Base-by-base conservation (phyloP, 2,113 vertebrate species). In the Myxocyprinus asiaticus region DNA sequence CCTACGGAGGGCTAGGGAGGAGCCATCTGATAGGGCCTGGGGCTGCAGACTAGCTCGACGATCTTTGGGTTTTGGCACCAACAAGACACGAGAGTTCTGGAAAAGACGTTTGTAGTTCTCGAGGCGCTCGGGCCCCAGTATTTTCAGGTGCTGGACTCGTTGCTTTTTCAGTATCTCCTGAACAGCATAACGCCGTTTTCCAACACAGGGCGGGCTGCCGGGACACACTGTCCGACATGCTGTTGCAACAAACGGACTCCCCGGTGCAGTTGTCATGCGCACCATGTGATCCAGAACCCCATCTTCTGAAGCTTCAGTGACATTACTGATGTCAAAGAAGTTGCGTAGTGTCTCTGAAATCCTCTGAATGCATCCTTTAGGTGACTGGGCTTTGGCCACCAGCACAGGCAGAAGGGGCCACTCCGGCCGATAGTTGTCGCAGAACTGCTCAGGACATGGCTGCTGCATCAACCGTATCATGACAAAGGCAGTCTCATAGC, bases 231-330 rank as follows among this genome's bases (percentile, higher is more conserved):
- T 95, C 78, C 90, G 92, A 78, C 97, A 98, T 0, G 92, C 89
- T 4, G 94, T 79, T 0, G 95, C 94, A 4, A 99, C 84, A 1
- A 95, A 94, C 0, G 96, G 96, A 81, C 96, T 97, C 85, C 90
- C 90, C 68, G 98, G 84, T 33, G 94, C 92, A 0, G 98, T 98
- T 0, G 97, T 99, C 83, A 96, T 87, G 58, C 90, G 91, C 78
- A 99, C 98, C 96, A 99, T 95, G 88, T 98, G 95, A 85, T 99
- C 94, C 0, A 99, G 91, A 3, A 91, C 95, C 0, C 98, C 97
- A 0, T 95, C 93, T 0, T 97, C 95, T 76, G 94, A 92, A 0
- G 93, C 94, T 67, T 95, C 92, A 0, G 83, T 93, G 83, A 91
- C 88, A 0, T 93, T 90, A 5, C 88, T 92, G 5, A 96, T 90